Conservation (phyloP, 1,140 invertebrate species). For the Pogonus chalceus region DNA sequence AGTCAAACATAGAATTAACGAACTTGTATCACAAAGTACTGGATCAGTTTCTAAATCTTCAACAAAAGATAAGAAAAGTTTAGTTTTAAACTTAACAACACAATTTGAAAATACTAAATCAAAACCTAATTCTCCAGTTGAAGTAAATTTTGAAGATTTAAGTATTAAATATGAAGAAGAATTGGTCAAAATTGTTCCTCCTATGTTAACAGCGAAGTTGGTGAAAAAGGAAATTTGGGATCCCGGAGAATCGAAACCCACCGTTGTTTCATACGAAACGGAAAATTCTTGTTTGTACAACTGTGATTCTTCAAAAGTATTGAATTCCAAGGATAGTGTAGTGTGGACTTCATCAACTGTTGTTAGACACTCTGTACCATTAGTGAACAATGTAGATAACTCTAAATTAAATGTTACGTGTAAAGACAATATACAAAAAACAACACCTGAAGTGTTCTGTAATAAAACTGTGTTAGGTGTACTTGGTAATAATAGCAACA, state of each 20-base stretch:
- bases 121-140: conserved; percentile 37
- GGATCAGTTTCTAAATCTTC: conserved; percentile 30
- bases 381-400: conserved; percentile 17
- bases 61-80: conserved; percentile 39
- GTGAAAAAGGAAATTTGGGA: conserved; percentile 54
- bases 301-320: conserved; percentile 29
- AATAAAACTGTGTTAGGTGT: conserved; percentile 9
- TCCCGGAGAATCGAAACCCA: conserved; percentile 38
- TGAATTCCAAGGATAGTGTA: not conserved
- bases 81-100: conserved; percentile 53
- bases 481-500: conserved; percentile 12
- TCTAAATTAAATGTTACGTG: conserved; percentile 17
- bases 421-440: conserved; percentile 19
- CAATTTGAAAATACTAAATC: conserved; percentile 44
- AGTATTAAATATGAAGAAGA: conserved; percentile 27
- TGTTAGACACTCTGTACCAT: not conserved
- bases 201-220: conserved; percentile 30
- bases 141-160: conserved; percentile 30
- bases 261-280: conserved; percentile 10
- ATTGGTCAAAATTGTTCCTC: conserved; percentile 22
- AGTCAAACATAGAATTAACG: conserved; percentile 52
- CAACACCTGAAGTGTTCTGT: conserved; percentile 25
- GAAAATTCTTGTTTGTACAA: conserved; percentile 20
- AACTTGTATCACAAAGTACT: conserved; percentile 47
- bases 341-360: conserved; percentile 28